Conservation (phyloP, 2,888 invertebrate genomes). For the Amblyjoppa fuscipennis region DNA sequence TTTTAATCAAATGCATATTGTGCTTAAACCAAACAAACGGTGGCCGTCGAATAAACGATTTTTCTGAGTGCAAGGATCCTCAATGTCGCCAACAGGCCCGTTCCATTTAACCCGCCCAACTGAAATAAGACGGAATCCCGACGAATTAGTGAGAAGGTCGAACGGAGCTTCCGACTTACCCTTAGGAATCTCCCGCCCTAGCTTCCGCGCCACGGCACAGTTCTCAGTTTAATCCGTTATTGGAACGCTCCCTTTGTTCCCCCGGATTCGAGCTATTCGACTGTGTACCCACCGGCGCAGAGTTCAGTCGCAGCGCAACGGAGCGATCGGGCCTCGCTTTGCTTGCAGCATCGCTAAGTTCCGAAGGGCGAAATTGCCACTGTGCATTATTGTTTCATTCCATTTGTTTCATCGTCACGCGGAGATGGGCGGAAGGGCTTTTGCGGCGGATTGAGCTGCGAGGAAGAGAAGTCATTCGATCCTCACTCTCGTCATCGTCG, state of each 20-base stretch:
- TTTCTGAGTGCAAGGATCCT: background rate
- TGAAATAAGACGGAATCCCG: background rate
- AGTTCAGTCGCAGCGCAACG: conserved; percentile 1
- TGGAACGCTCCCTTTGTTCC: conserved; percentile 48
- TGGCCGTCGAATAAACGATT: no score
- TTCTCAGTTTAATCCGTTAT: conserved; percentile 51
- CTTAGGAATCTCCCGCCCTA: conserved; percentile 15
- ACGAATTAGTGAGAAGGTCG: conserved; percentile 10
- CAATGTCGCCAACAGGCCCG: background rate
- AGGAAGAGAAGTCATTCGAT: background rate
- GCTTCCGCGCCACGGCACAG: conserved; percentile 14
- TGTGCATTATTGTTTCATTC: conserved; percentile 28
- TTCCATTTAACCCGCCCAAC: background rate
- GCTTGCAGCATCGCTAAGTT: background rate
- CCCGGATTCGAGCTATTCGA: conserved; percentile 18
- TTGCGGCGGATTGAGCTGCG: background rate
- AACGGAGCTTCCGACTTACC: conserved; percentile 18
- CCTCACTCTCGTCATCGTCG: conserved; percentile 7
- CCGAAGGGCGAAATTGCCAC: conserved; percentile 5
- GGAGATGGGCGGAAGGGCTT: background rate
- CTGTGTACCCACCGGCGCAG: conserved; percentile 17
- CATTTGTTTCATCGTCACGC: conserved; percentile 21
- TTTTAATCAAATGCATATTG: no score
- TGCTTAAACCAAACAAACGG: no score
- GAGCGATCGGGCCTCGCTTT: conserved; percentile 1